phyloP scores from a whole-genome alignment of 2,797 vertebrate species.

The Sternarchorhynchus goeldii region DNA sequence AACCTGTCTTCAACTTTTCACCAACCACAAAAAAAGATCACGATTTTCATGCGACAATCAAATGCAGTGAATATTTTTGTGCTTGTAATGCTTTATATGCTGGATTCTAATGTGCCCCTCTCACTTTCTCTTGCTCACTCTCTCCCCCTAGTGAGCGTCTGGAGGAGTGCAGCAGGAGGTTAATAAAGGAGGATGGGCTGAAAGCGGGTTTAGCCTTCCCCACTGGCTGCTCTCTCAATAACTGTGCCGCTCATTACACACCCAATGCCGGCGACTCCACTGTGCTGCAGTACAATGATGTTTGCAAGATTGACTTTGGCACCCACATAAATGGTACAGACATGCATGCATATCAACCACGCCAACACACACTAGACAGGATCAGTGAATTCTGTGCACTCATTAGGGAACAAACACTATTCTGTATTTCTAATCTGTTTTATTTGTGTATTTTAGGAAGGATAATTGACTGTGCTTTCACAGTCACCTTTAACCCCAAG shows the following conservation, averaged over 20 bases:
- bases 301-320: constrained; percentile 99
- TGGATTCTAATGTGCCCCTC: not conserved
- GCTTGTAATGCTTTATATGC: not conserved
- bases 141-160: constrained; percentile 84
- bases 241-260: constrained; percentile 98
- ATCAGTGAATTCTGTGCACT: not conserved
- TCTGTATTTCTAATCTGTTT: not conserved
- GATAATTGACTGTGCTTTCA: constrained; percentile 99
- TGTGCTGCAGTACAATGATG: constrained; percentile 92
- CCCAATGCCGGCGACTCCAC: constrained; percentile 97
- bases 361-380: not conserved
- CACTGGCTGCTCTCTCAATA: constrained; percentile 97
- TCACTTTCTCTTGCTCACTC: not conserved
- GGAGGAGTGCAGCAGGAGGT: constrained; percentile 92
- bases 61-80: too few species aligned
- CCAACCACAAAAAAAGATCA: too few species aligned
- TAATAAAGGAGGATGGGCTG: constrained; percentile 95
- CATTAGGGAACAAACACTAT: not conserved
- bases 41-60: too few species aligned
- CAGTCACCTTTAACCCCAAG: constrained; percentile 98
- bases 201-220: constrained; percentile 96
- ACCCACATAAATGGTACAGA: constrained; percentile 91
- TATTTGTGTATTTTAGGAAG: constrained; percentile 79
- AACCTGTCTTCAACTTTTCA: not conserved
- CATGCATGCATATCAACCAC: constrained; percentile 41